Evolutionary conservation across 2,113 vertebrate genomes (phyloP).

Genomic region (Otocyon megalotis): DNA sequence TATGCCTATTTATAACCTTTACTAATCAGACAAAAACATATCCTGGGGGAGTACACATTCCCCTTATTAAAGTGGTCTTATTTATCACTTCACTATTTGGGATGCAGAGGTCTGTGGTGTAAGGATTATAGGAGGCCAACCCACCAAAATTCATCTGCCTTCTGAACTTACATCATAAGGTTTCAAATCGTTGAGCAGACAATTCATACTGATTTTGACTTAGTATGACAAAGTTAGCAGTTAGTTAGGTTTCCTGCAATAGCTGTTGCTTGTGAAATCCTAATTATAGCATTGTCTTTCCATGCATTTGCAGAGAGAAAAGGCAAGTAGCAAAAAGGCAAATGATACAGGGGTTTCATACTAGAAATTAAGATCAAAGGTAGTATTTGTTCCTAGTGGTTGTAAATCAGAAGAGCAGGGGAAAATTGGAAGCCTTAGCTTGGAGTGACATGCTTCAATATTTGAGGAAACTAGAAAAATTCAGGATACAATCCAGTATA

Average conservation of each 20-base stretch:
- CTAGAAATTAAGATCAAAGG: not conserved
- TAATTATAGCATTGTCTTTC: not conserved
- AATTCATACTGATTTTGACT: not conserved
- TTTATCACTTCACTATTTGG: not conserved
- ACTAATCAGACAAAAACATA: not conserved
- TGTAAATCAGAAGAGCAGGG: not conserved
- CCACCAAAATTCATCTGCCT: not conserved
- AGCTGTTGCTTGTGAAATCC: not conserved
- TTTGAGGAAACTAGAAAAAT: not conserved
- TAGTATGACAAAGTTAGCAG: not conserved
- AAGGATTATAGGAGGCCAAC: not conserved
- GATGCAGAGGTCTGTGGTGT: not conserved
- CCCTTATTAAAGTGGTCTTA: not conserved
- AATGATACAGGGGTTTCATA: not conserved
- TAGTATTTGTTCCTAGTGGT: not conserved
- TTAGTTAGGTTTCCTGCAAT: not conserved
- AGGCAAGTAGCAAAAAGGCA: not conserved
- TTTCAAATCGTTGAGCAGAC: not conserved
- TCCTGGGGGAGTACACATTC: not conserved
- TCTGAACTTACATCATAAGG: not conserved
- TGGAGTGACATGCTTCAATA: not conserved
- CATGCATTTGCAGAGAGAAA: not conserved
- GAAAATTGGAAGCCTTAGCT: not conserved
- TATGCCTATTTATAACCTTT: not conserved
- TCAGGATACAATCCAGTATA: not conserved